Conservation (phyloP, 2,113 vertebrate genomes). For the Ctenodactylus gundi region DNA sequence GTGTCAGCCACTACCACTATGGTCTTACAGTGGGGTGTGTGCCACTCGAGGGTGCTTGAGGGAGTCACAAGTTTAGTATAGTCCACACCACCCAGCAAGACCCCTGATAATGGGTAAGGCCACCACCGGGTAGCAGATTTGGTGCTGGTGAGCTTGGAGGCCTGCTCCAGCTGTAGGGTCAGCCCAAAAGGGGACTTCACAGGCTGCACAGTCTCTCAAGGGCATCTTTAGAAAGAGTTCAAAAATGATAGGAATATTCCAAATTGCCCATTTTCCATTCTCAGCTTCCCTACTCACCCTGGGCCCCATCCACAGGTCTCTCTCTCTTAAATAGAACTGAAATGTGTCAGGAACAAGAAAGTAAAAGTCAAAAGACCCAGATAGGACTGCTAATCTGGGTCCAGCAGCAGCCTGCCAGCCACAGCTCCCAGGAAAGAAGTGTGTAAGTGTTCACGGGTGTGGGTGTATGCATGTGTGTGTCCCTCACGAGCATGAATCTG, state of each 20-base stretch:
- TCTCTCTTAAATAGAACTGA: slow-evolving; percentile 9
- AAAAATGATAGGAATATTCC: slow-evolving; percentile 52
- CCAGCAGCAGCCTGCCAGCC: neutral
- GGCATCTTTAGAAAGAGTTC: slow-evolving; percentile 22
- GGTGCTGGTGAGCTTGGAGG: neutral
- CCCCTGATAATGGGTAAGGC: neutral
- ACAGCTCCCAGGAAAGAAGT: neutral
- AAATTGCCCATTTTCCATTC: slow-evolving; percentile 30
- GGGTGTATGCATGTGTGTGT: rapidly evolving
- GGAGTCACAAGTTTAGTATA: neutral
- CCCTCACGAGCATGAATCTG: rapidly evolving
- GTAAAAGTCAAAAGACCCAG: neutral
- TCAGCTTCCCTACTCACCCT: neutral
- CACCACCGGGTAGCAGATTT: neutral
- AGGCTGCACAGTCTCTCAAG: neutral
- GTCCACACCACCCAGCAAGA: neutral
- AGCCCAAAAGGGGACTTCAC: neutral
- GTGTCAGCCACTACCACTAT: neutral
- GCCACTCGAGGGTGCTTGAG: neutral
- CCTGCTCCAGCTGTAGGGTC: neutral
- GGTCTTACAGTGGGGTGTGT: neutral
- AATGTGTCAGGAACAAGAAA: slow-evolving; percentile 43
- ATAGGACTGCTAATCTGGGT: neutral
- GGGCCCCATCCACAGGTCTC: neutral
- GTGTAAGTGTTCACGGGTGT: rapidly evolving